Evolutionary conservation across 1,140 invertebrate genomes (phyloP), one percentile per base, ranked within the genome.

Genomic region (Asobara japonica): DNA sequence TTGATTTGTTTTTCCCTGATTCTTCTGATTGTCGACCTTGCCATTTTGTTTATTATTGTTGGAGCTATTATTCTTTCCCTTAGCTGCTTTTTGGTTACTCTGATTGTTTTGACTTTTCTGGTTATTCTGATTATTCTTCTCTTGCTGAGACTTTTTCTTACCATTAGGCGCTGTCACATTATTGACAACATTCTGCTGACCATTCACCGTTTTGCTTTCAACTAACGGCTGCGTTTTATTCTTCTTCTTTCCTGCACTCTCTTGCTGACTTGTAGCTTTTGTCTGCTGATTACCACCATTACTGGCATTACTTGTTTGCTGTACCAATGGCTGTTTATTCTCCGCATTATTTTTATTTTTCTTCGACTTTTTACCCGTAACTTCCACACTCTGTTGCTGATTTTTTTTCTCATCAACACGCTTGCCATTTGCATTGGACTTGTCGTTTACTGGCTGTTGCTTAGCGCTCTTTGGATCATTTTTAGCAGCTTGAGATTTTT

Each of bases 291-390:
- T 80, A 76, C 4, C 74, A 64, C 38, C 76, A 68, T 45, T 74
- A 61, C 29, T 78, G 45, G 5, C 75, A 48, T 41, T 76, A 71
- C 3, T 69, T 61, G 62, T 27, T 76, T 61, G 27, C 61, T 80
- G 82, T n/a, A 73, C 18, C 4, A 83, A 78, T 13, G 84, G 84
- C 45, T 87, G 84, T 27, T 86, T 88, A 16, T 86, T 86, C 6
- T 86, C 84, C 0, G 72, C 77, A 69, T 80, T 85, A 48, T 83
- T 88, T 36, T 87, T 85, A 5, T 87, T 81, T 25, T 86, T 86
- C 22, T 85, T 87, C 0, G 78, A 79, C 61, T 85, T 86, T 4
- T 69, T 76, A 73, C 11, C 77, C 64, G 82, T 84, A 8, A 60
- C 60, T 18, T 85, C 81, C 1, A 16, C 60, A 4, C 67, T 61